Base-by-base conservation (phyloP, 2,113 vertebrate genomes). In the Pluvianellus socialis region DNA sequence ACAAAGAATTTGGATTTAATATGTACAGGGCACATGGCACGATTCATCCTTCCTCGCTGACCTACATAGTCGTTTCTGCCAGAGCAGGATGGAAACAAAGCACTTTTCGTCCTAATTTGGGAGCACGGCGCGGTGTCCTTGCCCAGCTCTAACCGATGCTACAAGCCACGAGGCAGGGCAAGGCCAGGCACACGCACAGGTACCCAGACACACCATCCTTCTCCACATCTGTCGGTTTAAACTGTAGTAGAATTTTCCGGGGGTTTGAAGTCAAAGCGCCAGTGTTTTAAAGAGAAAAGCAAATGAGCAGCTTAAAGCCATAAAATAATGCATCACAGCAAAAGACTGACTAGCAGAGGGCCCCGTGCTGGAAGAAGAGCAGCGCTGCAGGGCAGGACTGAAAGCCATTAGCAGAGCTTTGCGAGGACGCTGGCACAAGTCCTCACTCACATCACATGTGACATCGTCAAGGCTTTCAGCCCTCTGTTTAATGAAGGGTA, bases 41-140 rank as follows among this genome's bases (percentile, higher is more conserved):
- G 73, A 91, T 61, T 92, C 80, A 68, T 20, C 61, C 73, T 47
- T 82, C 44, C 84, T 79, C 84, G 19, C 52, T 96, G 93, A 79
- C 93, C 83, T 63, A 85, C 62, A 45, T 1, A 61, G n/a, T 49
- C 40, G 87, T 27, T 91, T 40, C 19, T 61, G 68, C 89, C 84
- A 72, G 27, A 33, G n/a, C 0, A 0, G 52, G 32, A 40, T 68
- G 77, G 77, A 75, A 89, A 93, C 70, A 84, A 92, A 94, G 72
- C 33, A 16, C 40, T 84, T 65, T 10, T 42, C 40, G 10, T 49
- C 13, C 59, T 79, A 35, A 74, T 68, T 53, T 85, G 70, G 83
- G 49, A 79, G n/a, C 24, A 21, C 3, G 1, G 28, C 1, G 3
- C 47, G 63, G 66, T 52, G 18, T 68, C 23, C 59, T 66, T 27